phyloP scores from a whole-genome alignment of 1,140 invertebrate genomes.

The Cotesia glomerata region DNA sequence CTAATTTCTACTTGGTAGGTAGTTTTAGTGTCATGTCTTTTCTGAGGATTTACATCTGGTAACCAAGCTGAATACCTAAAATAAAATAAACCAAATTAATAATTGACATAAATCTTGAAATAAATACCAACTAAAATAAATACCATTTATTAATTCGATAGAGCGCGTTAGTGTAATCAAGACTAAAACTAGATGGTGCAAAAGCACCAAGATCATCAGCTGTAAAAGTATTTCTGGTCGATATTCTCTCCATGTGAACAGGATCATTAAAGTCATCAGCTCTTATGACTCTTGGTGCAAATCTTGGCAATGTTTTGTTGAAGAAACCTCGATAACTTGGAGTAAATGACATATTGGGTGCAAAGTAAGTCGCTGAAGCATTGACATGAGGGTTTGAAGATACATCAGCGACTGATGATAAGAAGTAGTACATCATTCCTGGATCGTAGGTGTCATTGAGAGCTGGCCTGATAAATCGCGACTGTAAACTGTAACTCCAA shows the following conservation, averaged over 20 bases:
- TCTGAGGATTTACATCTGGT: constrained; percentile 77
- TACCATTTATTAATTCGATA: constrained; percentile 95
- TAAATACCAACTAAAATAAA: constrained; percentile 34
- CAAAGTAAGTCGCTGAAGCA: constrained; percentile 92
- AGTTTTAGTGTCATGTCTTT: constrained; percentile 91
- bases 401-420: constrained; percentile 94
- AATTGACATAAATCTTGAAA: not conserved
- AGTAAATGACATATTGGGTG: constrained; percentile 92
- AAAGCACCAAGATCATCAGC: constrained; percentile 85
- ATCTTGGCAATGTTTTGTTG: constrained; percentile 94
- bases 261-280: constrained; percentile 94
- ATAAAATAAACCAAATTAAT: constrained; percentile 30
- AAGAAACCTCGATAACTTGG: constrained; percentile 95
- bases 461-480: constrained; percentile 84
- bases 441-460: constrained; percentile 94
- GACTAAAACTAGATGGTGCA: constrained; percentile 72
- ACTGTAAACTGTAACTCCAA: constrained; percentile 94
- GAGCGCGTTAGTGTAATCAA: constrained; percentile 89
- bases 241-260: constrained; percentile 88
- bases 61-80: constrained; percentile 80
- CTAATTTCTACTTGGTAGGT: constrained; percentile 90
- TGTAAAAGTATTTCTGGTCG: constrained; percentile 87
- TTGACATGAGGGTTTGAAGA: constrained; percentile 92
- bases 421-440: constrained; percentile 97
- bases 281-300: constrained; percentile 91